Conservation (phyloP, 2,888 invertebrate species). For the Hipparchia sbordonii region DNA sequence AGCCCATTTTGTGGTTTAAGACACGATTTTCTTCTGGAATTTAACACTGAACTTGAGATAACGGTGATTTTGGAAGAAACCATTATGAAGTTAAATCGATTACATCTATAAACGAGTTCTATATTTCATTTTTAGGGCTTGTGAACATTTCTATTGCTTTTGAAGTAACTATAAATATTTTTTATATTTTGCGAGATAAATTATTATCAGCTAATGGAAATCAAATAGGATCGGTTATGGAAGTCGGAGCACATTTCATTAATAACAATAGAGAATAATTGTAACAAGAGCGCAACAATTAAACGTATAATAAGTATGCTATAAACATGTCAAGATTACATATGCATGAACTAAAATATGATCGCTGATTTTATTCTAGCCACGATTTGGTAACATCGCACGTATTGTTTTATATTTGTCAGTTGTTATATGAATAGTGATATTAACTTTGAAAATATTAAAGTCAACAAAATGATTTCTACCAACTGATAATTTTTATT, state of each 20-base stretch:
- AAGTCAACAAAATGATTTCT: background rate
- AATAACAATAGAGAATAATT: constrained; percentile 36
- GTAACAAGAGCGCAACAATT: constrained; percentile 50
- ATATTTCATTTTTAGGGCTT: background rate
- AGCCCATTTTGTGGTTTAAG: constrained; percentile 45
- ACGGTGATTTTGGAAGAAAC: constrained; percentile 57
- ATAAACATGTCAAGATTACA: constrained; percentile 60
- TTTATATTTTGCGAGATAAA: background rate
- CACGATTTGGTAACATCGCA: constrained; percentile 65
- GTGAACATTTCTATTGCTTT: background rate
- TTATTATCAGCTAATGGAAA: background rate
- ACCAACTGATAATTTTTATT: background rate
- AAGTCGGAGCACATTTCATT: constrained; percentile 19
- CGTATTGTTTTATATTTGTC: constrained; percentile 53
- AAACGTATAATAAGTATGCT: constrained; percentile 48
- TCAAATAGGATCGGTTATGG: background rate
- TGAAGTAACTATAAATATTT: background rate
- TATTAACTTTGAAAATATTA: background rate
- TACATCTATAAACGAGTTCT: constrained; percentile 39
- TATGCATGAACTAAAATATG: constrained; percentile 49
- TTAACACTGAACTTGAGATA: constrained; percentile 46
- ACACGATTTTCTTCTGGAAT: constrained; percentile 42
- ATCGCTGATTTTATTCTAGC: constrained; percentile 53
- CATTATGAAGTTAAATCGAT: constrained; percentile 51
- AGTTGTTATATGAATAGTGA: constrained; percentile 31